Evolutionary conservation across 1,140 invertebrate genomes (phyloP), one percentile per base, ranked within the genome.

Genomic region (Drusus annulatus): DNA sequence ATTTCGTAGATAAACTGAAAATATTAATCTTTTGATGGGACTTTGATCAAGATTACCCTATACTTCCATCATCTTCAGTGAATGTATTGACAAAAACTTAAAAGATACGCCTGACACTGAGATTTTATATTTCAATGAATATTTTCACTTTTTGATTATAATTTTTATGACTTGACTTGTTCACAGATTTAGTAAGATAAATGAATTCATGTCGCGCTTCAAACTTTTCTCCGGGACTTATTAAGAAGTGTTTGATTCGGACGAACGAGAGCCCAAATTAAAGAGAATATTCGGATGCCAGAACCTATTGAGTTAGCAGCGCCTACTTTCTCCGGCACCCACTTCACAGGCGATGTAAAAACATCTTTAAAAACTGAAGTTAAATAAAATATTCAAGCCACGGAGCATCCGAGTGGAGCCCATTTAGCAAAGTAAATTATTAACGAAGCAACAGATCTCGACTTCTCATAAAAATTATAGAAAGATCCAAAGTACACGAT

Each of bases 391-490:
- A 63, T 63, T 63, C 62, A 63, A 25, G 16, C 62, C 62, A 63
- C 62, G 62, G 6, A 63, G 62, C 21, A 25, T 63, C 62, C 2
- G 21, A 63, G 21, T 16, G 25, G 65, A 19, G 65, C 36, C 31
- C 65, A 69, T 69, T 69, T 45, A 69, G 36, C 65, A 1, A 21
- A 50, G 31, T 69, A 69, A 69, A 69, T 69, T 45, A 69, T 69
- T 45, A 69, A 69, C 16, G 65, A 69, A 69, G 65, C 65, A 69
- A 69, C 65, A 50, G 65, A 69, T 69, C 65, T 69, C 31, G 65
- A 45, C 31, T 51, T 45, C 21, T n/a, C 31, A 21, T 21, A 69
- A 69, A 69, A 69, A 69, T 13, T 19, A 63, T 50, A 17, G 7
- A 65, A 65, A 45, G 65, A 51, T 50, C 36, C 31, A 50, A 69